These are phyloP conservation scores for Styela plicata DNA, from an alignment of 23 tunicate species.

Conservation along the genomic window DNA sequence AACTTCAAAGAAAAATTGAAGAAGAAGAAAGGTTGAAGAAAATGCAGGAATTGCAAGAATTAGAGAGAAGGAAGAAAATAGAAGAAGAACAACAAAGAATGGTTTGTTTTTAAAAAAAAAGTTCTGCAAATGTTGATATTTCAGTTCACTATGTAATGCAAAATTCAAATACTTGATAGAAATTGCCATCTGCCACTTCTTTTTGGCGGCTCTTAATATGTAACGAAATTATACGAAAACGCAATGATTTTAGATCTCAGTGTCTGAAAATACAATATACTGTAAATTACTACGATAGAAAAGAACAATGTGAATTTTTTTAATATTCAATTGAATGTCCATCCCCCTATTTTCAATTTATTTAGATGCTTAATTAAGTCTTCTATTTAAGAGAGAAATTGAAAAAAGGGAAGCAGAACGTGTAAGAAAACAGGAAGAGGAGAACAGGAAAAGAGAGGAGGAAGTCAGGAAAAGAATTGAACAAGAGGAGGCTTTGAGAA, in stretches of 20 bases:
- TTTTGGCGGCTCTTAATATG: too few species aligned
- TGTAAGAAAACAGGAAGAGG: slow-evolving; percentile 47
- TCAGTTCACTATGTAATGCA: background rate
- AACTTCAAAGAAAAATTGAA: slow-evolving; percentile 30
- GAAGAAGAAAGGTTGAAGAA: slow-evolving; percentile 35
- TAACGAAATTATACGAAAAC: too few species aligned
- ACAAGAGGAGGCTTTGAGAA: slow-evolving; percentile 33
- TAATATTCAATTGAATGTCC: too few species aligned
- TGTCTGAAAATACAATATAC: too few species aligned
- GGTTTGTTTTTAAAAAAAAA: background rate
- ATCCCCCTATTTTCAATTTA: too few species aligned
- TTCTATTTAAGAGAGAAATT: slow-evolving; percentile 64
- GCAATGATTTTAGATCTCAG: too few species aligned
- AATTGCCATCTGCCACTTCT: too few species aligned
- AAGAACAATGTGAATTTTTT: too few species aligned
- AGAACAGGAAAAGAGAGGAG: slow-evolving; percentile 38
- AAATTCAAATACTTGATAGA: too few species aligned
- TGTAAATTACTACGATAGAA: too few species aligned
- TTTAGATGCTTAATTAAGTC: too few species aligned
- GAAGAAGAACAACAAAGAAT: background rate
- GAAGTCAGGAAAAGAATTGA: slow-evolving; percentile 44
- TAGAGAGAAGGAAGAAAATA: background rate
- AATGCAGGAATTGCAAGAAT: slow-evolving; percentile 19
- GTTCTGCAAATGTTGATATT: background rate
- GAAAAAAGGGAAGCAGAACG: slow-evolving; percentile 34